Evolutionary conservation across 2,888 invertebrate species (phyloP).

Genomic region (Drosophila stalkeri): DNA sequence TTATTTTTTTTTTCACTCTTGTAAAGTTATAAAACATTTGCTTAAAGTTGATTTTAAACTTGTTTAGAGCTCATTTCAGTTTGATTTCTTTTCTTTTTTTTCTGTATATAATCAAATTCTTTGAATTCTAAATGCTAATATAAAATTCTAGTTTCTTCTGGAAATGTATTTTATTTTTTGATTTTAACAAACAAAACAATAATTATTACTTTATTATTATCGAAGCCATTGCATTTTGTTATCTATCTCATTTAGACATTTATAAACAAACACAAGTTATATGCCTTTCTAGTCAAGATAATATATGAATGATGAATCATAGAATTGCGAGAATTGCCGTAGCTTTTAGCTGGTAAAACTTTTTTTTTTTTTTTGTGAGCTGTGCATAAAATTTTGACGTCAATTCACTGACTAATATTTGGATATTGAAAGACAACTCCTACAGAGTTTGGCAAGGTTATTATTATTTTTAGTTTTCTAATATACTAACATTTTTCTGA

Average conservation of each 20-base stretch:
- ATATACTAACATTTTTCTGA: background rate
- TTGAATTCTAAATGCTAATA: background rate
- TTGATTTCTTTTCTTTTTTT: background rate
- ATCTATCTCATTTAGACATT: background rate
- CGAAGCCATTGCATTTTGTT: background rate
- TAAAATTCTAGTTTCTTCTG: background rate
- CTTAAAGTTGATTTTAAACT: too few species aligned
- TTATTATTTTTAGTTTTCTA: background rate
- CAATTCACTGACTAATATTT: background rate
- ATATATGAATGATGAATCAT: conserved; percentile 2
- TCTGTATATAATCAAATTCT: background rate
- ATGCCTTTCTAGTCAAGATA: background rate
- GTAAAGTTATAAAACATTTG: background rate
- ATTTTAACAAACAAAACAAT: background rate
- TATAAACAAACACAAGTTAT: background rate
- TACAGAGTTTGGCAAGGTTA: background rate
- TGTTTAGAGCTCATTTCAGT: background rate
- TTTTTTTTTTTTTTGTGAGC: background rate
- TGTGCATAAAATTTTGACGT: background rate
- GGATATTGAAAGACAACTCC: background rate
- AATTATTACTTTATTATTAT: background rate
- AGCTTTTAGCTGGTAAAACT: background rate
- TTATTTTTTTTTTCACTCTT: background rate
- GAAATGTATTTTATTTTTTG: background rate
- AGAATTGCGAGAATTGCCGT: background rate